Evolutionary conservation across 1,140 invertebrate species (phyloP).

Genomic region (Charaxes varanes): DNA sequence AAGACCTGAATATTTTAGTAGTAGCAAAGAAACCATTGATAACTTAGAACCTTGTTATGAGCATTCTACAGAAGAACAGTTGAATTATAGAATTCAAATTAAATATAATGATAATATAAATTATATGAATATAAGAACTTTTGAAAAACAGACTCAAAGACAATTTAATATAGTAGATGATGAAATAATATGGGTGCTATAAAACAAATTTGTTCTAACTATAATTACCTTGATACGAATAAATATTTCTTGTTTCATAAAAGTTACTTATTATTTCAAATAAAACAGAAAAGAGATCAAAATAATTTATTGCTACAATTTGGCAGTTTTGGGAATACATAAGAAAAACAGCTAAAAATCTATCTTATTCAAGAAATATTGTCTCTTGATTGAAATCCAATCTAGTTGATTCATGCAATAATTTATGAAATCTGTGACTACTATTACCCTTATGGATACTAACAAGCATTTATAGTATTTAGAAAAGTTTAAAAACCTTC

Average conservation of each 20-base stretch:
- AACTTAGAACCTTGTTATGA: conserved; percentile 34
- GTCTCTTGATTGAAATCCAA: too few relatives aligned
- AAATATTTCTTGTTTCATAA: too few relatives aligned
- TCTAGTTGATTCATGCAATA: too few relatives aligned
- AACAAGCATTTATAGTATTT: too few relatives aligned
- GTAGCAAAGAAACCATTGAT: conserved; percentile 40
- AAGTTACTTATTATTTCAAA: too few relatives aligned
- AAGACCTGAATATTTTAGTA: conserved; percentile 52
- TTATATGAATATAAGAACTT: conserved; percentile 30
- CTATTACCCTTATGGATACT: too few relatives aligned
- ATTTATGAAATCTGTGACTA: too few relatives aligned
- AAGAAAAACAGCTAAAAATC: background rate
- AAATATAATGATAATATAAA: conserved; percentile 22
- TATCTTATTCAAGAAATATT: background rate
- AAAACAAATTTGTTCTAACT: background rate
- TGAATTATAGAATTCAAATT: conserved; percentile 46
- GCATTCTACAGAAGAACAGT: conserved; percentile 20
- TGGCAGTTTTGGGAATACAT: background rate
- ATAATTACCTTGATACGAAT: background rate
- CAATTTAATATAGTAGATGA: conserved; percentile 28
- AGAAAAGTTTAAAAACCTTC: too few relatives aligned
- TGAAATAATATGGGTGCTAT: conserved; percentile 32
- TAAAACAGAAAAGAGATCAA: too few relatives aligned
- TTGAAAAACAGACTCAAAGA: conserved; percentile 23
- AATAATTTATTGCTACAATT: conserved; percentile 1